Conservation (phyloP, 2,888 invertebrate genomes). For the Griposia aprilina region DNA sequence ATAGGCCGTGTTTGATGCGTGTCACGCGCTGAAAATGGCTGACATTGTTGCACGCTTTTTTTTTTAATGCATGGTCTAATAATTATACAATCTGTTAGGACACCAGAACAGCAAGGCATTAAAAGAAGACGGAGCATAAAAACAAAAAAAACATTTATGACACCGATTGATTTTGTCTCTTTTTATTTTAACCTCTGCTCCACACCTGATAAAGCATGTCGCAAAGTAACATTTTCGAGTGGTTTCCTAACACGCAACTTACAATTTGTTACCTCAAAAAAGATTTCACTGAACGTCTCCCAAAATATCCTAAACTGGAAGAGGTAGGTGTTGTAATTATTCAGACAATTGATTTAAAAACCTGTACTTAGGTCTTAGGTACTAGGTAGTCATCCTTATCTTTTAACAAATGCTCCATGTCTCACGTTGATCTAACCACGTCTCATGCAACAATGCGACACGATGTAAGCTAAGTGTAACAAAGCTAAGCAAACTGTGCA, state of each 20-base stretch:
- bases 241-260: not conserved
- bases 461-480: slow-evolving; percentile 3
- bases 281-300: not conserved
- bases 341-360: not conserved
- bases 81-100: not conserved
- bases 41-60: slow-evolving; percentile 1
- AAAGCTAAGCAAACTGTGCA: slow-evolving; percentile 36
- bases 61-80: not conserved
- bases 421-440: slow-evolving; percentile 1
- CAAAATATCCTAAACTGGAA: not conserved
- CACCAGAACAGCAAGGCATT: not conserved
- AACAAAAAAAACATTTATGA: no score
- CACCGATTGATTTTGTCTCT: not conserved
- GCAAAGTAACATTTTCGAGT: not conserved
- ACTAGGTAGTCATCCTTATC: not conserved
- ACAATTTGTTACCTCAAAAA: not conserved
- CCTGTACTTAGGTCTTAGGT: not conserved
- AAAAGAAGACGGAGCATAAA: not conserved
- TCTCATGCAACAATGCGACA: slow-evolving; percentile 9
- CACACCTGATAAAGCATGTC: not conserved
- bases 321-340: not conserved
- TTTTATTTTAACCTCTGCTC: not conserved
- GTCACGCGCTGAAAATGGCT: slow-evolving; percentile 38
- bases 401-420: slow-evolving; percentile 2
- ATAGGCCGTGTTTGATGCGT: slow-evolving; percentile 5